Base-by-base conservation (phyloP, 2,113 vertebrate species). In the Melanerpes formicivorus region DNA sequence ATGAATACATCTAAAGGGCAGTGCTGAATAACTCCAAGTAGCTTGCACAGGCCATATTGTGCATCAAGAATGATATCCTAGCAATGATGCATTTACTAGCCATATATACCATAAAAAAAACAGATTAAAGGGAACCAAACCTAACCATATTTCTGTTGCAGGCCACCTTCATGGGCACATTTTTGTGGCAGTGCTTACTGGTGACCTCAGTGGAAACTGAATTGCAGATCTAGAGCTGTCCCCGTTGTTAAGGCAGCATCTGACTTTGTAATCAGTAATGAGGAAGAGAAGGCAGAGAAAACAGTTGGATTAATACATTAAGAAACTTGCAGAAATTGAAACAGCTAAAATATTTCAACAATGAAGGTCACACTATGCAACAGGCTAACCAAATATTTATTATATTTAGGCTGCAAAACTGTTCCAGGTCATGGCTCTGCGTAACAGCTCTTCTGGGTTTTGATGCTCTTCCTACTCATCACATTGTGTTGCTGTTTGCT, bases 341-440 rank as follows among this genome's bases (percentile, higher is more conserved):
- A 50, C 25, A 75, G 34, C 11, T 59, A 21, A 66, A 87, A 23
- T 71, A 62, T 83, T 90, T 92, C 25, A 54, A 10, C 27, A n/a
- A 7, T n/a, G 48, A 44, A 74, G 6, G 17, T 52, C 42, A 27
- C 16, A 5, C 22, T 79, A 3, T 50, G 22, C 26, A 70, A 16
- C 19, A 17, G 19, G 52, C 8, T 76, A 50, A 58, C 42, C 18
- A 83, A 90, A 50, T 77, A 46, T 40, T 59, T 74, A n/a, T 44
- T 18, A 59, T 40, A 29, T 22, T 18, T 55, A 42, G 5, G 37
- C 19, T 77, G 44, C 40, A 80, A 65, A 75, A 32, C 65, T 75
- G 4, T 84, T 93, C 29, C 23, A 48, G 52, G 32, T 86, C 65
- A 86, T 64, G 22, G 30, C n/a, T 91, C 18, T 70, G 48, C 93